Conservation (phyloP, 2,888 invertebrate genomes). For the Sclerodermus sp. region DNA sequence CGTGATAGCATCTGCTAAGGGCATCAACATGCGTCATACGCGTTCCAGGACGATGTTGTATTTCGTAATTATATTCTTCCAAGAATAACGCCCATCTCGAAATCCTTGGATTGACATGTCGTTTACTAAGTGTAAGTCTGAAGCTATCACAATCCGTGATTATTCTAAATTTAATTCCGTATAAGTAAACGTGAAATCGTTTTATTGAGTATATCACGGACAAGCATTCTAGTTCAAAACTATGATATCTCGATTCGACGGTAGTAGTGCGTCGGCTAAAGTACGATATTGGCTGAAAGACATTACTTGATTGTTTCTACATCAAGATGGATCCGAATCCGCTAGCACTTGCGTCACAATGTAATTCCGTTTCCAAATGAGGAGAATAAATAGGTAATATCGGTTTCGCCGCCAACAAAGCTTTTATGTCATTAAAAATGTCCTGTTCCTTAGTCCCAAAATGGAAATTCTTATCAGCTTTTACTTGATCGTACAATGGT, state of each 20-base stretch:
- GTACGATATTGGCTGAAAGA: constrained; percentile 24
- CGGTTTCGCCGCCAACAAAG: constrained; percentile 13
- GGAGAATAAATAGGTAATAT: constrained; percentile 22
- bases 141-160: constrained; percentile 37
- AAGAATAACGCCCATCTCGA: constrained; percentile 22
- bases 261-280: constrained; percentile 27
- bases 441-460: constrained; percentile 14
- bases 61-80: constrained; percentile 20
- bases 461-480: constrained; percentile 14
- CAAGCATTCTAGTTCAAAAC: constrained; percentile 36
- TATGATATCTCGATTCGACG: constrained; percentile 32
- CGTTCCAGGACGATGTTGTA: constrained; percentile 16
- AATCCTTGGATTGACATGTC: constrained; percentile 22
- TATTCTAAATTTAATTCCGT: constrained; percentile 30
- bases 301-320: constrained; percentile 17
- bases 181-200: constrained; percentile 35
- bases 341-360: constrained; percentile 27
- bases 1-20: constrained; percentile 14
- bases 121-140: constrained; percentile 21
- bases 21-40: constrained; percentile 24
- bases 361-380: constrained; percentile 20
- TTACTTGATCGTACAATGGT: constrained; percentile 15
- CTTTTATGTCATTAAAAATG: constrained; percentile 15
- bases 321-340: constrained; percentile 26
- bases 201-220: constrained; percentile 34